Base-by-base conservation (phyloP, 1,140 invertebrate genomes). In the Mizuhopecten yessoensis region DNA sequence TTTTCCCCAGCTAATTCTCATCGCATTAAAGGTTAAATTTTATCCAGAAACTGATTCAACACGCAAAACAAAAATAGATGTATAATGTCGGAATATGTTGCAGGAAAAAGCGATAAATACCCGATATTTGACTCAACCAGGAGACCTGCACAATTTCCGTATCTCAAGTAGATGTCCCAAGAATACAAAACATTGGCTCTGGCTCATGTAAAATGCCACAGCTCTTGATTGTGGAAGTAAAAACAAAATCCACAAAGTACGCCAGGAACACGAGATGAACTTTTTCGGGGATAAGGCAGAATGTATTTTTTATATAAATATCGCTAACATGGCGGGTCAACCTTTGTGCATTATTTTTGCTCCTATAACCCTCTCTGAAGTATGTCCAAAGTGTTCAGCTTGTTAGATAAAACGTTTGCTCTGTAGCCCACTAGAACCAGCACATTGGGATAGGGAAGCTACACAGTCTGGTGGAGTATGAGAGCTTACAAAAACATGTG, bases 181-280 rank as follows among this genome's bases (percentile, higher is more conserved):
- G 57, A 75, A 75, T 75, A 75, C 57, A 75, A 75, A 75, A 75
- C 57, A 75, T 75, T 75, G 57, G 57, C n/a, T 75, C 57, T 75
- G 57, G 57, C 23, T 75, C 57, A 75, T 75, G 57, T 75, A 29
- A 75, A 75, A 75, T 75, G 57, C 57, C 57, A 75, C 57, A 75
- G 23, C 23, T 75, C 57, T 75, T 75, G 57, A 75, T 75, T 75
- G 17, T 75, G 57, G 5, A n/a, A 75, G 11, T 75, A 75, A 75
- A 75, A 75, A 75, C 57, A 0, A 75, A 75, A 75, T 75, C 57
- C 57, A 17, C n/a, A 49, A 49, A 49, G 45, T 49, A 49, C 45
- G 57, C 5, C 57, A 29, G n/a, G 57, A 75, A 11, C 57, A 29
- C 2, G 23, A n/a, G 23, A 29, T 75, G 57, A 17, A 3, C 57